These are phyloP conservation scores for Octopus bimaculoides DNA, from an alignment of 1,140 invertebrate species.

Conservation along the genomic window DNA sequence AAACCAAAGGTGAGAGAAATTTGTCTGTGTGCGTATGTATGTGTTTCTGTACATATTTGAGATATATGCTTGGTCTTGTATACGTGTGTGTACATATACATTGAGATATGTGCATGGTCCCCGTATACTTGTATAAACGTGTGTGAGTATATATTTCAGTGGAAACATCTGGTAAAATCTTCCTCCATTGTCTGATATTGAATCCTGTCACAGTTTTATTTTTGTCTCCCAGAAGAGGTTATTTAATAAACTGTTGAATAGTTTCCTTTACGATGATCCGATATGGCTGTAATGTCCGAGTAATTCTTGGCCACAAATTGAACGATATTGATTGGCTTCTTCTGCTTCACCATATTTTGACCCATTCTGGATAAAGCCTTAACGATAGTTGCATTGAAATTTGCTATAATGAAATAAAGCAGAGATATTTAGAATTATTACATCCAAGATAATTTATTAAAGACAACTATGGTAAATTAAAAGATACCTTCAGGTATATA, in stretches of 20 bases:
- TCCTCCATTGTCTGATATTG: too few relatives aligned
- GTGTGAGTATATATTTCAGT: too few relatives aligned
- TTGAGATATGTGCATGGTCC: too few relatives aligned
- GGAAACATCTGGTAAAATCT: too few relatives aligned
- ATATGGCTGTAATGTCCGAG: constrained; percentile 29
- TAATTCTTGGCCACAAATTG: constrained; percentile 37
- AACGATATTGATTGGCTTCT: constrained; percentile 27
- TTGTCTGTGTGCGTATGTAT: too few relatives aligned
- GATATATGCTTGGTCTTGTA: too few relatives aligned
- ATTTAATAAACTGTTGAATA: constrained; percentile 8
- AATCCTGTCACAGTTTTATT: too few relatives aligned
- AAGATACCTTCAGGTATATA: background rate
- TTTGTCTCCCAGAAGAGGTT: background rate
- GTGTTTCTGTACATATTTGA: too few relatives aligned
- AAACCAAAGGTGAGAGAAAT: too few relatives aligned
- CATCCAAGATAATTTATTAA: background rate
- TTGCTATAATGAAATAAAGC: constrained; percentile 20
- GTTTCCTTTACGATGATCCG: constrained; percentile 29
- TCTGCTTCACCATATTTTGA: constrained; percentile 26
- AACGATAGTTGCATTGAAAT: constrained; percentile 23
- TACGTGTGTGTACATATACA: too few relatives aligned
- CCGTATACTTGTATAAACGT: too few relatives aligned
- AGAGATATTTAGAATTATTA: background rate
- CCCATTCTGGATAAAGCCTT: constrained; percentile 22
- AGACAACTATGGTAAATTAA: background rate